These are phyloP conservation scores for Falco columbarius DNA, from an alignment of 2,797 vertebrate species.

Conservation along the genomic window DNA sequence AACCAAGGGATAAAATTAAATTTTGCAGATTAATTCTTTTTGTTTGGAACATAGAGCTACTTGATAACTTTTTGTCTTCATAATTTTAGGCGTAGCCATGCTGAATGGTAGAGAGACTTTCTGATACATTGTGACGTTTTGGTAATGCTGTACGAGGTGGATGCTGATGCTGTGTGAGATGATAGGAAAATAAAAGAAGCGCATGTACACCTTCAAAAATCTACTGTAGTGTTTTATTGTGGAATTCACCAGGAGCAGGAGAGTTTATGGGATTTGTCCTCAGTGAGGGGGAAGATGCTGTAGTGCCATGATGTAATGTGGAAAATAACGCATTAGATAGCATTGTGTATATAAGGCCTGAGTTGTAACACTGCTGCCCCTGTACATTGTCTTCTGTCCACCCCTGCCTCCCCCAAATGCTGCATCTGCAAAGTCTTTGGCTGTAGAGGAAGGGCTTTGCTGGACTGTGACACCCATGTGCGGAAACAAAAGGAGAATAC, in stretches of 20 bases:
- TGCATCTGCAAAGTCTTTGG: neutral
- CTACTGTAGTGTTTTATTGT: neutral
- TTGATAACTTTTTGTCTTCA: neutral
- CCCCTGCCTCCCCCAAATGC: neutral
- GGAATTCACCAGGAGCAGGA: neutral
- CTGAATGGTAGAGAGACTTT: neutral
- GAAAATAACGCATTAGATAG: neutral
- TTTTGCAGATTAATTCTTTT: neutral
- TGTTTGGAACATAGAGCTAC: neutral
- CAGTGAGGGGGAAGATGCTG: neutral
- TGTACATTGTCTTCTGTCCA: neutral
- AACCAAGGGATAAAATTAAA: neutral
- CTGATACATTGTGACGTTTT: neutral
- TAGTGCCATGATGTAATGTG: neutral
- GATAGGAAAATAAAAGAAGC: neutral
- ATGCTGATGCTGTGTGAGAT: neutral
- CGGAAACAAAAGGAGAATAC: neutral
- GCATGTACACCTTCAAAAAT: neutral
- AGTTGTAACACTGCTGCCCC: neutral
- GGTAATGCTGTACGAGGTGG: neutral
- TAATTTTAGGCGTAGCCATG: neutral
- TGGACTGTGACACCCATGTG: neutral
- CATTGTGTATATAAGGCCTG: neutral
- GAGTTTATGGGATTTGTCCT: neutral
- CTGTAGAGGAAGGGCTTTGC: neutral